phyloP scores from a whole-genome alignment of 1,140 invertebrate genomes.

The Oncopeltus fasciatus region DNA sequence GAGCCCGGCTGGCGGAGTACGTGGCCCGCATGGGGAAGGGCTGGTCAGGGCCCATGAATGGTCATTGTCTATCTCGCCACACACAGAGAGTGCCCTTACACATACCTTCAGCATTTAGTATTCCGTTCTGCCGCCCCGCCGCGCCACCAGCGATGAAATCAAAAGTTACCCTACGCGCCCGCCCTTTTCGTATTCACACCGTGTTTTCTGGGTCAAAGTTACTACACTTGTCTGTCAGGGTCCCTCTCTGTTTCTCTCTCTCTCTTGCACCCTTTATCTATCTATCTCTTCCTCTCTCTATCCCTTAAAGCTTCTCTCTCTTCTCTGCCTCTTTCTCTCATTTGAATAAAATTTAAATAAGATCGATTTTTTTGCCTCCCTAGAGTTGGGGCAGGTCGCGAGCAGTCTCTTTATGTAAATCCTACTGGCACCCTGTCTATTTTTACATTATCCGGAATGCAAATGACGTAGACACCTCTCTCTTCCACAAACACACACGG shows the following conservation, averaged over 20 bases:
- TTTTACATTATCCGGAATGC: constrained; percentile 9
- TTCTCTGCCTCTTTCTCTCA: constrained; percentile 3
- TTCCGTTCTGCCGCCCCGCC: constrained; percentile 4
- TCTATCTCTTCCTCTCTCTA: too few species aligned
- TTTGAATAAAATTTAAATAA: constrained; percentile 22
- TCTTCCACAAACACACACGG: too few species aligned
- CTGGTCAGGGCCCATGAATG: not conserved
- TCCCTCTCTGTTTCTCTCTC: too few species aligned
- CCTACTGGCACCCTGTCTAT: not conserved
- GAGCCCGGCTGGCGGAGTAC: too few species aligned
- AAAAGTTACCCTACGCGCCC: constrained; percentile 13
- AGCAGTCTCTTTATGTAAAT: not conserved
- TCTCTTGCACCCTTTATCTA: too few species aligned
- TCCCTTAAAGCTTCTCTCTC: not conserved
- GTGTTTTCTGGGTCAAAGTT: constrained; percentile 21
- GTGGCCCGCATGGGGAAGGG: not conserved
- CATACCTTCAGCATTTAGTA: constrained; percentile 18
- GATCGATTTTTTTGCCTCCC: constrained; percentile 16
- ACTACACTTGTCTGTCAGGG: constrained; percentile 13
- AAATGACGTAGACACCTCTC: not conserved
- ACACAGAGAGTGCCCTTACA: not conserved
- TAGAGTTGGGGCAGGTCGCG: constrained; percentile 7
- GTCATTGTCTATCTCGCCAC: not conserved
- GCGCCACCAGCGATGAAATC: constrained; percentile 16
- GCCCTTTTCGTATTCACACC: constrained; percentile 18